Evolutionary conservation across 2,113 vertebrate genomes (phyloP), one percentile per base, ranked within the genome.

Genomic region (Apeltes quadracus): DNA sequence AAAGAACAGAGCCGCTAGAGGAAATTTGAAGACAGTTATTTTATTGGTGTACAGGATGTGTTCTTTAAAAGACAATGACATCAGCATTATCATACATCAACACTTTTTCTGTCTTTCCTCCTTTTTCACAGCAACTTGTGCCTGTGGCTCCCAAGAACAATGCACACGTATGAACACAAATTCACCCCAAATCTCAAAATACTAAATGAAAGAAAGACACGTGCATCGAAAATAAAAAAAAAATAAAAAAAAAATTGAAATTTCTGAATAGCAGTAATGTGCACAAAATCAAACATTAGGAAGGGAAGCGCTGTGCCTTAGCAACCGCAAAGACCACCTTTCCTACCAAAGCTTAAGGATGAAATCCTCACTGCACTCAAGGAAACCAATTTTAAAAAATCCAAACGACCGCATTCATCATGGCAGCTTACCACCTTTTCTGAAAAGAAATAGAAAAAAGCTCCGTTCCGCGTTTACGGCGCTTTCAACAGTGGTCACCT

Each of bases 1-100:
- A 84, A 82, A 85, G 66, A 78, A 78, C 65, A 75, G 63, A 72
- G 70, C 55, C 0, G 3, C 46, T 34, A 34, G 61, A 58, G 70
- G 65, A 79, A 76, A 84, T 78, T 61, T 71, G 50, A 76, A 50
- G 58, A 72, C 67, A 66, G 76, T 69, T 4, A 68, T 29, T 82
- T 74, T 61, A 72, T 75, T 82, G 59, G 76, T 83, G 62, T 57
- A 89, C 76, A 82, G 63, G 56, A 69, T 62, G 41, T 23, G 39
- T 34, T 46, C 46, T 59, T 51, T 39, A 56, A 22, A 62, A 70
- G 43, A 44, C 16, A 36, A 51, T 6, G 20, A 74, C 61, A 81
- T 44, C 43, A 25, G 41, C n/a, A 59, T 63, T 73, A 73, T 65
- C 32, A 34, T 7, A 34, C 32, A 7, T 65, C 34, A 27, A 27